These are phyloP conservation scores for Motacilla alba DNA, from an alignment of 2,113 vertebrate species.

Conservation along the genomic window DNA sequence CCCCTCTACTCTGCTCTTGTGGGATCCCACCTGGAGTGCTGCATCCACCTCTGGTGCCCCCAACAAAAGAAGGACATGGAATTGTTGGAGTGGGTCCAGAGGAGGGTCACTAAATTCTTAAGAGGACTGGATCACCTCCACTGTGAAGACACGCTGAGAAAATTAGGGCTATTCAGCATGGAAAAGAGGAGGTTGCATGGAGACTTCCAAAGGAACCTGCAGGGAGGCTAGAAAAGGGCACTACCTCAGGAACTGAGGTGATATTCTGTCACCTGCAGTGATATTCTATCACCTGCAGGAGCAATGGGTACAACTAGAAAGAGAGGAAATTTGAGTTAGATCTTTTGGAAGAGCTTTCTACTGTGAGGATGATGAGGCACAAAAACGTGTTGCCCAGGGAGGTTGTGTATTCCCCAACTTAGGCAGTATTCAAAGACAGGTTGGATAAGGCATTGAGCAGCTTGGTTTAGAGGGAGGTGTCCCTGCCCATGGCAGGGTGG, in stretches of 20 bases:
- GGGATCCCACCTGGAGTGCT: no score
- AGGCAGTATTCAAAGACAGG: not conserved
- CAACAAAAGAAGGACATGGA: not conserved
- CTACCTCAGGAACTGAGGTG: not conserved
- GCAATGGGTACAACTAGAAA: not conserved
- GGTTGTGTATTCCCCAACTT: not conserved
- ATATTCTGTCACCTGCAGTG: not conserved
- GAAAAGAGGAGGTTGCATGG: not conserved
- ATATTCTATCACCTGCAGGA: not conserved
- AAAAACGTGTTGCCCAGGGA: not conserved
- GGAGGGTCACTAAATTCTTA: not conserved
- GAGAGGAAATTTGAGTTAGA: not conserved
- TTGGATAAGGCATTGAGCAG: not conserved
- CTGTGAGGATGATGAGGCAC: not conserved
- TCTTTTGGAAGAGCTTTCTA: not conserved
- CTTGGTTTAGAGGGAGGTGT: not conserved
- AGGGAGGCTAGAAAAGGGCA: rapidly evolving
- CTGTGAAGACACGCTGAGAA: not conserved
- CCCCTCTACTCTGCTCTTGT: not conserved
- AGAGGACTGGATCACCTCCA: not conserved
- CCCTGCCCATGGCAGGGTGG: no score
- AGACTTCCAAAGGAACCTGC: not conserved
- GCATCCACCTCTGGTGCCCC: no score
- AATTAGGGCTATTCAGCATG: not conserved
- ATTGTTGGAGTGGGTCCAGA: not conserved